Conservation (phyloP, 2,113 vertebrate genomes). For the Ophthalmolycus amberensis region DNA sequence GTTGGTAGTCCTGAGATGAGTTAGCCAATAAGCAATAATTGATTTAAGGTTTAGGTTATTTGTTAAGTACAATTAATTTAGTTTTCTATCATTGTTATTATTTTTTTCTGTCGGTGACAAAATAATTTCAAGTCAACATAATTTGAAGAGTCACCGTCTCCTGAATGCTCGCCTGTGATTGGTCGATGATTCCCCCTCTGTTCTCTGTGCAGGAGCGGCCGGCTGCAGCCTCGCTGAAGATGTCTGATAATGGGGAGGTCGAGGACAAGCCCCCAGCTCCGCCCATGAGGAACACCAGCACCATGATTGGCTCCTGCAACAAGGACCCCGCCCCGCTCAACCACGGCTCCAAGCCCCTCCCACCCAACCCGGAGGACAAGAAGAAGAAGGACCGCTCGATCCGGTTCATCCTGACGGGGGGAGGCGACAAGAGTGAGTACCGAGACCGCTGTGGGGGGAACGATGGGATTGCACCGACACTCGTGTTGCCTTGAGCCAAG, state of each 20-base stretch:
- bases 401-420: constrained; percentile 90
- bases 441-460: background rate
- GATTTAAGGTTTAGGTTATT: too few relatives aligned
- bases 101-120: too few relatives aligned
- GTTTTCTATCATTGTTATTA: background rate
- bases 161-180: background rate
- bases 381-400: constrained; percentile 94
- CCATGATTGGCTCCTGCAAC: constrained; percentile 91
- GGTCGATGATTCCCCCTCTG: background rate
- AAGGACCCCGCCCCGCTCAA: constrained; percentile 90
- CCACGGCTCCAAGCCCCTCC: constrained; percentile 95
- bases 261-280: constrained; percentile 97
- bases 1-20: too few relatives aligned
- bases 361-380: constrained; percentile 96
- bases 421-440: constrained; percentile 93
- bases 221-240: constrained; percentile 83
- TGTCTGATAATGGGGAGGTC: constrained; percentile 96
- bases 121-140: background rate
- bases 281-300: constrained; percentile 98
- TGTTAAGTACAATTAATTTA: too few relatives aligned
- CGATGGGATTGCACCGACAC: background rate
- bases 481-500: background rate
- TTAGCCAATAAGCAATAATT: too few relatives aligned
- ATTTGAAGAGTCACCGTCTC: background rate
- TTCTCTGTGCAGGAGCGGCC: constrained; percentile 73